Evolutionary conservation across 2,888 invertebrate species (phyloP).

Genomic region (Cyclophora albipunctata): DNA sequence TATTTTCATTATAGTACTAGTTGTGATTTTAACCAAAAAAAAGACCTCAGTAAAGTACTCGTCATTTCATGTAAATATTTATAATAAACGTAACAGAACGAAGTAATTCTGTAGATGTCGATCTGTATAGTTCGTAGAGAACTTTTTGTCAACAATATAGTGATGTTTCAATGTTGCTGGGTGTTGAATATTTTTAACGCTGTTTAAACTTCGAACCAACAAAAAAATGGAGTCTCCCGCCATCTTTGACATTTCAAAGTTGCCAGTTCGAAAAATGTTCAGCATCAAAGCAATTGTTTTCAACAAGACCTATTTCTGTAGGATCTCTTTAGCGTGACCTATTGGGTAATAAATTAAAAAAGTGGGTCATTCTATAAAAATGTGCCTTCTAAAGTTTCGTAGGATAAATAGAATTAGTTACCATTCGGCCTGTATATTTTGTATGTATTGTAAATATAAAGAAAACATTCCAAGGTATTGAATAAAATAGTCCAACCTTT

Average conservation of each 20-base stretch:
- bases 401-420: slow-evolving; percentile 47
- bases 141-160: neutral
- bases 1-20: slow-evolving; percentile 63
- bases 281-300: neutral
- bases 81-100: slow-evolving; percentile 18
- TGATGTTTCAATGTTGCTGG: neutral
- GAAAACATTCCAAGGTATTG: slow-evolving; percentile 20
- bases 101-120: slow-evolving; percentile 2
- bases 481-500: neutral
- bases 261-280: neutral
- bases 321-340: neutral
- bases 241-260: neutral
- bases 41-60: slow-evolving; percentile 46
- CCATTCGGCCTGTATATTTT: slow-evolving; percentile 51
- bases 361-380: slow-evolving; percentile 59
- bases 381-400: slow-evolving; percentile 70
- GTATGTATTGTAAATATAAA: slow-evolving; percentile 36
- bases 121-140: slow-evolving; percentile 2
- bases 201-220: neutral
- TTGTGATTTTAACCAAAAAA: slow-evolving; percentile 72
- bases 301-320: neutral
- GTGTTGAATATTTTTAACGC: neutral
- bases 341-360: slow-evolving; percentile 8
- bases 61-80: slow-evolving; percentile 54
- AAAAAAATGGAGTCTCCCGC: neutral